Evolutionary conservation across 2,113 vertebrate species (phyloP), one percentile per base, ranked within the genome.

Genomic region (Podarcis muralis): DNA sequence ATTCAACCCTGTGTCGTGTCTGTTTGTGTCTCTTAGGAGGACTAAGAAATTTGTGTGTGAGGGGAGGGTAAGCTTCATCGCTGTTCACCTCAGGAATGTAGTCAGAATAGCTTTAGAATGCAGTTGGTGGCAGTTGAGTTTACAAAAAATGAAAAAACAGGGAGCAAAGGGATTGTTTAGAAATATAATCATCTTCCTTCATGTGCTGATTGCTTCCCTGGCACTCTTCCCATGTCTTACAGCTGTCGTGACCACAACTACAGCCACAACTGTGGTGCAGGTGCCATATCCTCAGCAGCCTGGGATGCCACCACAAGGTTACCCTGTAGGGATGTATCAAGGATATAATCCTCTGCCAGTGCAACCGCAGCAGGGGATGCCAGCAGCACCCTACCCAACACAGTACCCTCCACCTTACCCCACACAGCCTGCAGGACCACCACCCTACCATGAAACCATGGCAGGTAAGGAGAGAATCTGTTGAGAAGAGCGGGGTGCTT

Each of bases 361-460:
- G 12, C 98, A 98, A 92, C 95, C 97, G 0, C 97, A 97, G 0
- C 97, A 94, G 0, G 94, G 96, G 7, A 72, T 96, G 95, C 95
- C 95, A 0, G 93, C 74, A 32, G 93, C 95, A 13, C 93, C 96
- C 0, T 98, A 98, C 91, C 97, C 95, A 0, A 91, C 92, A 0
- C 98, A 98, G 5, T 97, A 97, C 76, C 94, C 94, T 16, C 96
- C 97, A 2, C 97, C 97, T 59, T 97, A 90, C 85, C 92, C 94
- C 62, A 93, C 88, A 40, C 97, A 97, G 80, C 95, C 96, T 0
- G 3, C 87, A 1, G 98, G 97, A 89, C 98, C 98, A 4, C 98
- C 98, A 0, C 96, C 98, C 1, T 99, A 99, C 90, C 97, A 98
- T 23, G 98, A 99, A 93, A 97, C 97, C 0, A 72, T 98, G 96